phyloP scores from a whole-genome alignment of 2,113 vertebrate genomes.

The Alaudala cheleensis region DNA sequence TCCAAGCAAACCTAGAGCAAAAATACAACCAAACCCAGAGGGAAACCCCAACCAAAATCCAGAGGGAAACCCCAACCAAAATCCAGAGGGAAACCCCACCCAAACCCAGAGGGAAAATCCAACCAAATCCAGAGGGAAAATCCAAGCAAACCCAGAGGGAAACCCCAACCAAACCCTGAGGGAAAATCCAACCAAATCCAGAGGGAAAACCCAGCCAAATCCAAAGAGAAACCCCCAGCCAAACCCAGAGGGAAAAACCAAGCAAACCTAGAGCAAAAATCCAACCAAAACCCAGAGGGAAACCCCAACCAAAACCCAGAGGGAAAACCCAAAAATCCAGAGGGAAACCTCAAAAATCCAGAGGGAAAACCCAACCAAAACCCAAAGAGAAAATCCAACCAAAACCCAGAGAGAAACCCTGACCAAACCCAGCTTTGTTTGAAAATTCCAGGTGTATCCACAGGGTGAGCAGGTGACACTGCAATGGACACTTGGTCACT shows the following conservation, averaged over 20 bases:
- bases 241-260: background rate
- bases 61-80: no score
- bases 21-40: background rate
- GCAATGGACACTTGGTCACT: background rate
- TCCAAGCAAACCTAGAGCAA: no score
- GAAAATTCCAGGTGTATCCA: background rate
- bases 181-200: background rate
- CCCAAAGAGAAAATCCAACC: background rate
- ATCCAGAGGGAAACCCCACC: no score
- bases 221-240: no score
- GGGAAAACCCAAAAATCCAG: background rate
- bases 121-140: no score
- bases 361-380: background rate
- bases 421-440: background rate
- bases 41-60: no score
- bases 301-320: background rate
- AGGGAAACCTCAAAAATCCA: background rate
- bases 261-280: no score
- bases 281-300: background rate
- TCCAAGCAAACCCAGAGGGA: background rate
- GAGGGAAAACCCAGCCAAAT: accelerated
- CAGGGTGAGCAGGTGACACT: background rate
- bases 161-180: background rate
- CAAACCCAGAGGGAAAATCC: no score
- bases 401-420: accelerated